Base-by-base conservation (phyloP, 2,888 invertebrate genomes). In the Petrolisthes cinctipes region DNA sequence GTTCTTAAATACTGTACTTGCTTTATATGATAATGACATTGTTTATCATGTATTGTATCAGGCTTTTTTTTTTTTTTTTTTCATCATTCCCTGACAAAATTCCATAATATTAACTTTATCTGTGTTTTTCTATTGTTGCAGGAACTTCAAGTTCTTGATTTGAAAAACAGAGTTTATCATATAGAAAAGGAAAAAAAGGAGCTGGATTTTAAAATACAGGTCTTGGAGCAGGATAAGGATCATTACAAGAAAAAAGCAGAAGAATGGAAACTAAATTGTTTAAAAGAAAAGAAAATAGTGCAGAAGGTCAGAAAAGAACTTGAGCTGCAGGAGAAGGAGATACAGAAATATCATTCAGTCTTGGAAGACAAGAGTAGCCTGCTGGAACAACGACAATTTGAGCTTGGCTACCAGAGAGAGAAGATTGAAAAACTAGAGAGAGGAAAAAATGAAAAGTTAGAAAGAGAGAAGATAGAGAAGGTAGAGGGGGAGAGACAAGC, bases 231-330 rank as follows among this genome's bases (percentile, higher is more conserved):
- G 14, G 82, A 89, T 20, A 51, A 87, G 56, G 80, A 84, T 4
- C 89, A 89, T 79, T 89, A 89, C 80, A 85, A 81, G 81, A 53
- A 11, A 2, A 89, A 89, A 23, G 89, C 89, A 2, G 85, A 85
- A 71, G 83, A 89, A 61, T 89, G 87, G 89, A 89, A 87, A 61
- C 68, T 51, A 4, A 82, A 85, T 14, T 73, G 83, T 14, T 23
- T 86, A 20, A 75, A 66, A 1, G 80, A 89, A 54, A 78, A 75
- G 20, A 80, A 75, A 61, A 37, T 51, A 5, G 79, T 23, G n/a
- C 86, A 83, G 17, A 86, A 76, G 5, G 68, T 68, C n/a, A 53
- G 7, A 17, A 82, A 68, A 68, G 68, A 53, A 6, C 66, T 68
- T 14, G 51, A 82, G 51, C 68, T 37, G 6, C 11, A 14, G 51